Conservation (phyloP, 2,113 vertebrate genomes). For the Leptosomus discolor region DNA sequence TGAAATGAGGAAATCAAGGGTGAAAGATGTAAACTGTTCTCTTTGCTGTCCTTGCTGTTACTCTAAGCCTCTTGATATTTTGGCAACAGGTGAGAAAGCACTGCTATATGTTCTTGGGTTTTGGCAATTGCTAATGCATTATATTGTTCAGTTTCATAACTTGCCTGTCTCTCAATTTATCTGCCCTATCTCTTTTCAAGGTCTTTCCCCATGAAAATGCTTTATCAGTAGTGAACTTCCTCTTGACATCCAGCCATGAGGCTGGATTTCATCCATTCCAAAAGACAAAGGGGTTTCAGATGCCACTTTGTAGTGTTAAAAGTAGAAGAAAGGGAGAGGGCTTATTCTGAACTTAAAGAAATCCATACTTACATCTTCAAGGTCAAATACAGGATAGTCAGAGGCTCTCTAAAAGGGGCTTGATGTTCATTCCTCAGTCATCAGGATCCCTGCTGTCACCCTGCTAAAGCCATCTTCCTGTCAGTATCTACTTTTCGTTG, state of each 20-base stretch:
- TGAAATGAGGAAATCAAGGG: background rate
- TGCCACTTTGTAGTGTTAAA: background rate
- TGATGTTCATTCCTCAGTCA: background rate
- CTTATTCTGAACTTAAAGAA: background rate
- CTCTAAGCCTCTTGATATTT: background rate
- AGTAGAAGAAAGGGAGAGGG: background rate
- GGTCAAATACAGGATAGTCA: background rate
- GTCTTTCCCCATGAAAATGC: background rate
- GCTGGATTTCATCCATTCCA: background rate
- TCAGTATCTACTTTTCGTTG: background rate
- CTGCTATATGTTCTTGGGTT: background rate
- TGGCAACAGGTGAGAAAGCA: background rate
- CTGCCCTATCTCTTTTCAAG: background rate
- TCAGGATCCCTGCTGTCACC: background rate
- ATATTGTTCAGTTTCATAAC: background rate
- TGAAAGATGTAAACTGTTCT: background rate
- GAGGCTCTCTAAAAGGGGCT: background rate
- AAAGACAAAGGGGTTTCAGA: background rate
- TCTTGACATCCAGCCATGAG: background rate
- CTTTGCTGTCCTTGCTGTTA: background rate
- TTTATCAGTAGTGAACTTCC: background rate
- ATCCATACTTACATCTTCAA: background rate
- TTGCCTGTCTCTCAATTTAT: background rate
- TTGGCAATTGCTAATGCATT: background rate
- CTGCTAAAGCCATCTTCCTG: background rate